Percentiles rank a stretch among this genome's conserved stretches.
phyloP scores from a whole-genome alignment of 2,797 vertebrate genomes.

The Pipistrellus kuhlii region DNA sequence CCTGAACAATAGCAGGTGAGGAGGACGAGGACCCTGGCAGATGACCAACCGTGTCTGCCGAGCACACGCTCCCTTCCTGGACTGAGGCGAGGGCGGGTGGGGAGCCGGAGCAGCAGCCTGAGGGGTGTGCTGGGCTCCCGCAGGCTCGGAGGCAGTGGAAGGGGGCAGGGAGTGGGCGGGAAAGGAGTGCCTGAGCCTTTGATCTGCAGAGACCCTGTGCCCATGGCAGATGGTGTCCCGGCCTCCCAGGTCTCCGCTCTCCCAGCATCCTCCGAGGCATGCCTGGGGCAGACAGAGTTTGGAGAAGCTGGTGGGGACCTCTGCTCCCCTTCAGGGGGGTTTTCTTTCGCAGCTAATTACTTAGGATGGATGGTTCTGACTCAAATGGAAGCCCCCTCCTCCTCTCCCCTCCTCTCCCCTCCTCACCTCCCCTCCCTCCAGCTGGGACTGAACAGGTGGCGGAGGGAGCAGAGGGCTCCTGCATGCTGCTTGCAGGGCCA shows the following conservation, averaged over 20 bases:
- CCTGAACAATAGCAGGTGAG: not conserved
- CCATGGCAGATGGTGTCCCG: slow-evolving; percentile 53
- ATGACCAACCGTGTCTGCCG: not conserved
- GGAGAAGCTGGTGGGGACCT: not conserved
- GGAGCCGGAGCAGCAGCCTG: not conserved
- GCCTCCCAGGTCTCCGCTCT: not conserved
- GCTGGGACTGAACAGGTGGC: slow-evolving; percentile 77
- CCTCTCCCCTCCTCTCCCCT: not conserved
- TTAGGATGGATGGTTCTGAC: slow-evolving; percentile 67
- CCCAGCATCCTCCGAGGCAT: slow-evolving; percentile 33
- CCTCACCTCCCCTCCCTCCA: slow-evolving; percentile 20
- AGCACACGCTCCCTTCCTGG: not conserved
- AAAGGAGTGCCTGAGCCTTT: slow-evolving; percentile 33
- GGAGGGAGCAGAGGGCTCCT: slow-evolving; percentile 19
- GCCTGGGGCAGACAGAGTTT: slow-evolving; percentile 6
- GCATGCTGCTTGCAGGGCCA: not conserved
- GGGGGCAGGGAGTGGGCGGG: not conserved
- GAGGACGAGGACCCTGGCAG: not conserved
- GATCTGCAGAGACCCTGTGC: slow-evolving; percentile 28
- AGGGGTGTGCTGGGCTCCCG: not conserved
- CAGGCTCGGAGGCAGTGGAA: not conserved
- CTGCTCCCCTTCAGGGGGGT: not conserved
- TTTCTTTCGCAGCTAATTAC: slow-evolving; percentile 68
- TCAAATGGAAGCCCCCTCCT: slow-evolving; percentile 30
- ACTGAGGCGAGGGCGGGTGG: not conserved